phyloP scores from a whole-genome alignment of 2,113 vertebrate genomes.

The human (Homo sapiens) region GRCh38 chr14:97103501-97104000 shows the following conservation, averaged over 20 bases:
- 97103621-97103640: constrained; percentile 75
- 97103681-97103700: constrained; percentile 20
- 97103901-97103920: background rate
- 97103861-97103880: background rate
- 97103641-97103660: constrained; percentile 82
- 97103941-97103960: fast-evolving
- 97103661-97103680: constrained; percentile 72
- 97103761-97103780: background rate
- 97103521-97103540: constrained; percentile 76
- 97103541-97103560: constrained; percentile 61
- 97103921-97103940: background rate
- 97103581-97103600: constrained; percentile 78
- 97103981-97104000: background rate
- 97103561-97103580: constrained; percentile 72
- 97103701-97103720: constrained; percentile 57
- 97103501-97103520: constrained; percentile 73
- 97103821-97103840: background rate
- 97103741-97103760: background rate
- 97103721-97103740: background rate
- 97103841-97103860: fast-evolving
- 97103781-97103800: fast-evolving
- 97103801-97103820: fast-evolving
- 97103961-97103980: background rate
- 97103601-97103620: constrained; percentile 82
- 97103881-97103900: fast-evolving